Base-by-base conservation (phyloP, 2,113 vertebrate species). In the Notiomystis cincta region DNA sequence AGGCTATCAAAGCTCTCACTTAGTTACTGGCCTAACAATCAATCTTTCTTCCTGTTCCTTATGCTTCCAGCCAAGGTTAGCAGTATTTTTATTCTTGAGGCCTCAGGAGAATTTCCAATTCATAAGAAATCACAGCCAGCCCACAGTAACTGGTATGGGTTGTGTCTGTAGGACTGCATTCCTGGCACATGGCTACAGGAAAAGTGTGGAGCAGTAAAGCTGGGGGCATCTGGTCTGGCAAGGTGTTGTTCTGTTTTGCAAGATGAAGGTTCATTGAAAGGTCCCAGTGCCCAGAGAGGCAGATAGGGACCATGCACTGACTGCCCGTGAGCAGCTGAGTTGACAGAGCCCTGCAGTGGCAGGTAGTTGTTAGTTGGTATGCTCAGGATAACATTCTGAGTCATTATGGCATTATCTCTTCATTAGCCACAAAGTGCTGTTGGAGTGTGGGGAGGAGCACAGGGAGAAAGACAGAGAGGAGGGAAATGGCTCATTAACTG, bases 1-100 rank as follows among this genome's bases (percentile, higher is more conserved):
- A 97, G 89, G 78, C 92, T 28, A 33, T 94, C 88, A 78, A 82
- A 88, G 84, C 76, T 90, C 83, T 96, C 58, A 47, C 82, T 95
- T 96, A 96, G 94, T 95, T 93, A 85, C 57, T 27, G 31, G 84
- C 47, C 25, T 30, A 70, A 54, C 81, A 69, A 69, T 93, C 96
- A 93, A 86, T 88, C 95, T 92, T 75, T 70, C 92, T 91, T 93
- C 89, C 88, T 89, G 60, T 75, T 96, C 58, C 58, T 90, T 80
- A 67, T 57, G 76, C 71, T 82, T 72, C 77, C 73, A 83, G 65
- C 10, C n/a, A 84, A 60, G 73, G 79, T 73, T 21, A 56, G 75
- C 77, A 67, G 82, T 87, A 80, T 90, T 96, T 95, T 93, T 91
- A 82, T 93, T 93, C 37, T 13, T 66, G 76, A 37, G 60, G 56